phyloP scores from a whole-genome alignment of 2,797 vertebrate genomes.

The Synaphobranchus kaupii region DNA sequence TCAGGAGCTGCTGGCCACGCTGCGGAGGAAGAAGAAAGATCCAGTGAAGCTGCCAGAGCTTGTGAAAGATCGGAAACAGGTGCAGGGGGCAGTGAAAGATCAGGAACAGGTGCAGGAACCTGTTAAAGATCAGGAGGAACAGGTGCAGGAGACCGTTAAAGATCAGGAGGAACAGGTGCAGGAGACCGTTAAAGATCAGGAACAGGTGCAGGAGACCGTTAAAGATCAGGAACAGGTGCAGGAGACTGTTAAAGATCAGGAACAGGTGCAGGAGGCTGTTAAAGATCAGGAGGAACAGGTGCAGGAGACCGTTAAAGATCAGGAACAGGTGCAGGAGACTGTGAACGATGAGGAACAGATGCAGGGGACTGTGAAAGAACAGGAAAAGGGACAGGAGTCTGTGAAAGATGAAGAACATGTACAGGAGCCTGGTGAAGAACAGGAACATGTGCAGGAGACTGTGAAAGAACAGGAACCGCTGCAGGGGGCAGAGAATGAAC shows the following conservation, averaged over 20 bases:
- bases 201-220: background rate
- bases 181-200: background rate
- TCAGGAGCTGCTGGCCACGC: slow-evolving; percentile 70
- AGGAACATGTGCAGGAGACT: background rate
- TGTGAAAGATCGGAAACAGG: background rate
- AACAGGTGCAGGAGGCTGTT: background rate
- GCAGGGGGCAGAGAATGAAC: background rate
- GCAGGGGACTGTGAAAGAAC: background rate
- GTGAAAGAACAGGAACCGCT: background rate
- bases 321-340: background rate
- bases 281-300: background rate
- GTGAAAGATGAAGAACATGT: too few relatives aligned
- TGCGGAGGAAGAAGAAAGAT: slow-evolving; percentile 63
- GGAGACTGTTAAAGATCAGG: background rate
- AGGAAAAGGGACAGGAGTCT: background rate
- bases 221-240: background rate
- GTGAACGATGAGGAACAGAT: too few relatives aligned
- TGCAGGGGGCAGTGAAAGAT: background rate
- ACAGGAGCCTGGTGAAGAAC: background rate
- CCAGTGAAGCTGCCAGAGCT: background rate
- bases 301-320: background rate
- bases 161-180: background rate
- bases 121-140: background rate
- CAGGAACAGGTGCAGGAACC: background rate
- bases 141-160: background rate